Base-by-base conservation (phyloP, 2,797 vertebrate genomes). In the Menidia menidia region DNA sequence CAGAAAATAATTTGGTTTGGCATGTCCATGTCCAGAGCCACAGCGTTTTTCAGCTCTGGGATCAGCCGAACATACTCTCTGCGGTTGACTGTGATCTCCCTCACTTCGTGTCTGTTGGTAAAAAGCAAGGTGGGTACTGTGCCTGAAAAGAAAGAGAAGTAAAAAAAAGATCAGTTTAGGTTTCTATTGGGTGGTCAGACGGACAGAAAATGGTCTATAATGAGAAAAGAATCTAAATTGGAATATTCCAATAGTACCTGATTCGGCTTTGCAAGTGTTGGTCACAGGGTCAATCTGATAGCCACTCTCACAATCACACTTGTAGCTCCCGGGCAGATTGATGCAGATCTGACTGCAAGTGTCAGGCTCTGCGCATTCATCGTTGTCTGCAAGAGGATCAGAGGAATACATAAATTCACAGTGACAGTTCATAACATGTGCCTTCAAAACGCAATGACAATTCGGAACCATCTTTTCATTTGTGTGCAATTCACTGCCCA, bases 21-120 rank as follows among this genome's bases (percentile, higher is more conserved):
- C 53, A 98, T 92, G 57, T 98, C 95, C 3, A 96, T 84, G 74
- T 97, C 97, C 41, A 98, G 80, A 13, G 96, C 95, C 18, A 95
- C 91, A 0, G 87, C 92, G 0, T 95, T 95, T 88, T 96, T 97
- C 64, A 96, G 91, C 53, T 82, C 77, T 0, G 91, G 79, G 67
- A 98, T 92, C 59, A 97, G 61, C 16, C 81, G 84, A 0, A 89
- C 87, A 19, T 98, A 98, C 42, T 97, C 94, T 0, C 89, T 90
- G 18, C 87, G 90, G 86, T 96, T 95, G 73, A 95, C 77, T 0
- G 92, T 88, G 92, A 98, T 90, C 88, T 86, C 95, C 78, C 97
- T 91, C 67, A 98, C 94, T 71, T 97, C 96, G 0, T 96, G 96
- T 32, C 72, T 95, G 60, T 91, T 96, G 66, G 96, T 96, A 85